Conservation (phyloP, 1,140 invertebrate species). For the Drosophila simulans region DNA sequence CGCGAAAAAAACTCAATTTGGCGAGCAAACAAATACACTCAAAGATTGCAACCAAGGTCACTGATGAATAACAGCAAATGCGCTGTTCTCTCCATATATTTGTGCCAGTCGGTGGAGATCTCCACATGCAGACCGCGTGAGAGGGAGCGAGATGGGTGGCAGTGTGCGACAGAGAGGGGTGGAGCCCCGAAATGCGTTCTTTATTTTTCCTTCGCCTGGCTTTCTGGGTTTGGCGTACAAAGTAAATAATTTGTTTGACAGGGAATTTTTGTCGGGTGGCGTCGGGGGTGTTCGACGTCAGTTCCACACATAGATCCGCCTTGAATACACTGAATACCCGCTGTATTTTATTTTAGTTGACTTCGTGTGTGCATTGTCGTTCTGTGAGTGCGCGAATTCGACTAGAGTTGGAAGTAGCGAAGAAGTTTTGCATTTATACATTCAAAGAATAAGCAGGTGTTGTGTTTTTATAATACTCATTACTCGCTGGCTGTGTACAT, state of each 20-base stretch:
- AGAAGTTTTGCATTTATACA: conserved; percentile 25
- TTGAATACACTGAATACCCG: conserved; percentile 7
- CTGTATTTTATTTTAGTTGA: conserved; percentile 32
- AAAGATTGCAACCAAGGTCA: conserved; percentile 83
- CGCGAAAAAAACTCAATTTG: conserved; percentile 26
- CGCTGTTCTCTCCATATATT: conserved; percentile 52
- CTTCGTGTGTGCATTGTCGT: conserved; percentile 46
- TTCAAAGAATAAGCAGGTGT: conserved; percentile 11
- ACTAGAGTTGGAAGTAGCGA: conserved; percentile 18
- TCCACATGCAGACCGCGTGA: conserved; percentile 46
- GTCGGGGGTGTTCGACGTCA: conserved; percentile 12
- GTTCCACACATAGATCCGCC: conserved; percentile 37
- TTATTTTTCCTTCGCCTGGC: conserved; percentile 45
- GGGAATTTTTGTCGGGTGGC: conserved; percentile 12
- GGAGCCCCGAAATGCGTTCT: conserved; percentile 62
- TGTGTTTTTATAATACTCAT: conserved; percentile 10
- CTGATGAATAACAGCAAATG: conserved; percentile 84
- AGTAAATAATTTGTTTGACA: conserved; percentile 80
- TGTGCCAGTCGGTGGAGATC: conserved; percentile 76
- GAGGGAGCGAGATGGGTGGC: conserved; percentile 3
- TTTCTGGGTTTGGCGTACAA: conserved; percentile 59
- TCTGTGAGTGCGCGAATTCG: conserved; percentile 27
- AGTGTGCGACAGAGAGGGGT: conserved; percentile 10
- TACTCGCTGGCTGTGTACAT: not conserved
- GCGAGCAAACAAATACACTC: conserved; percentile 51